Evolutionary conservation across 2,797 vertebrate genomes (phyloP).

Genomic region (Falco cherrug): DNA sequence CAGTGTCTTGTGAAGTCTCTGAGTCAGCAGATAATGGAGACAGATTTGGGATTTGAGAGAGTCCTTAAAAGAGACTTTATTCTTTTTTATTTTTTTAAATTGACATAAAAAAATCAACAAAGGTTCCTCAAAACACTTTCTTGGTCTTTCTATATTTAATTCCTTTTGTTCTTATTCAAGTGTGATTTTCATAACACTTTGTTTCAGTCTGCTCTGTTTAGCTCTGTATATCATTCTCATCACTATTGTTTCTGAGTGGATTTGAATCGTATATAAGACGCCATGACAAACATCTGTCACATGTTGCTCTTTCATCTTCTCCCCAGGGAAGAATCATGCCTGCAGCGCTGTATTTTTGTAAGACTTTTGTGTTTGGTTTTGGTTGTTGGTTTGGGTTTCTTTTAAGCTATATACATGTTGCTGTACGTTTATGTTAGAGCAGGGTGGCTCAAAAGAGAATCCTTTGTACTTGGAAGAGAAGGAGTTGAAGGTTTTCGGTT

Average conservation of each 20-base stretch:
- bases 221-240: background rate
- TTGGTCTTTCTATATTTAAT: constrained; percentile 23
- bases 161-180: constrained; percentile 1
- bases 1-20: constrained; percentile 46
- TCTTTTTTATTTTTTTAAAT: background rate
- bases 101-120: background rate
- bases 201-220: constrained; percentile 1
- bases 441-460: background rate
- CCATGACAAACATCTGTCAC: constrained; percentile 56
- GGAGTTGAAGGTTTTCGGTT: background rate
- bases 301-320: constrained; percentile 51
- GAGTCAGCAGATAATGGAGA: constrained; percentile 62
- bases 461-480: background rate
- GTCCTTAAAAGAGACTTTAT: constrained; percentile 9
- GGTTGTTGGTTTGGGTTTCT: background rate
- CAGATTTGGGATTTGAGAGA: constrained; percentile 21
- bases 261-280: constrained; percentile 21
- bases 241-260: constrained; percentile 7
- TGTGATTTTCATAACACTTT: background rate
- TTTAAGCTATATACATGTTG: background rate
- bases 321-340: background rate
- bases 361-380: background rate
- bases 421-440: background rate
- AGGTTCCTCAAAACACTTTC: background rate
- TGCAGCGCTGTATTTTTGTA: constrained; percentile 17